Conservation (phyloP, 2,888 invertebrate genomes). For the Lithosia quadra region DNA sequence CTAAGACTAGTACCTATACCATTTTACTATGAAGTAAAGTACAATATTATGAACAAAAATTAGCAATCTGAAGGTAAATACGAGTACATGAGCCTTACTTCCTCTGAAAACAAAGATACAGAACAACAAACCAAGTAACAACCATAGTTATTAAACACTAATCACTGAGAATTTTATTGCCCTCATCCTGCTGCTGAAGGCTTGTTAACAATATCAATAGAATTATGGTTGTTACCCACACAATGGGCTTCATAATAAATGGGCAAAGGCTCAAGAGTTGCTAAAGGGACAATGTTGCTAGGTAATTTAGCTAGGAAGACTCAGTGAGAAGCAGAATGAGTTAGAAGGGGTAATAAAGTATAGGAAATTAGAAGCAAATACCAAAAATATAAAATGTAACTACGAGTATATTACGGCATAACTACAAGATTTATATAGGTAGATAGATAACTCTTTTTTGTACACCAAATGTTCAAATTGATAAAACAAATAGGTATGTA, state of each 20-base stretch:
- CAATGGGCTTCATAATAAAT: conserved; percentile 37
- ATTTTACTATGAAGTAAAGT: not conserved
- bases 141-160: conserved; percentile 41
- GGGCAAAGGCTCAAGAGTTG: conserved; percentile 15
- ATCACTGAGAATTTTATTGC: conserved; percentile 51
- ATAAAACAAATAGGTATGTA: too few species aligned
- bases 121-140: conserved; percentile 40
- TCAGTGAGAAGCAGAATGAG: not conserved
- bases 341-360: too few species aligned
- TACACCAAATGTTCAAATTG: too few species aligned
- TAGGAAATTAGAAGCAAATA: too few species aligned
- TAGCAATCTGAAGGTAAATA: conserved; percentile 19
- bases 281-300: conserved; percentile 42
- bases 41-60: conserved; percentile 1
- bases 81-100: conserved; percentile 27
- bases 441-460: too few species aligned
- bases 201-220: conserved; percentile 40
- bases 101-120: conserved; percentile 20
- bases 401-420: too few species aligned
- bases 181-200: conserved; percentile 49
- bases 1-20: too few species aligned
- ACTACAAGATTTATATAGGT: too few species aligned
- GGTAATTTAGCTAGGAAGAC: not conserved
- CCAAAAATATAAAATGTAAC: too few species aligned
- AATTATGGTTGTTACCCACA: conserved; percentile 27